Percentiles rank a stretch among this genome's conserved stretches.
phyloP scores from a whole-genome alignment of 2,888 invertebrate species.

The Chymomyza amoena region DNA sequence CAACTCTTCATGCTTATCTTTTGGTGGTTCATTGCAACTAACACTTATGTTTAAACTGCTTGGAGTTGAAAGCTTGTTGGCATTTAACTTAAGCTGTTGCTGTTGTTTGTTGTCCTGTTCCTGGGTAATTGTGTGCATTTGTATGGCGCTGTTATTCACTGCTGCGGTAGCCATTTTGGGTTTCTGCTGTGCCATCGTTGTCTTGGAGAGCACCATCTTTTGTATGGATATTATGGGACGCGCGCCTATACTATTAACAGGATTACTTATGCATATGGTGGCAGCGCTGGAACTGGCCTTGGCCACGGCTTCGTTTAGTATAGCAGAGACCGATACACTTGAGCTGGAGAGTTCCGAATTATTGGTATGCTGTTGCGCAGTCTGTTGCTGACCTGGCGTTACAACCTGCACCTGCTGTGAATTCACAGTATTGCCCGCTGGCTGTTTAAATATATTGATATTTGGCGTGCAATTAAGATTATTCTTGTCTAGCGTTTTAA shows the following conservation, averaged over 20 bases:
- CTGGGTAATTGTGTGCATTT: conserved; percentile 43
- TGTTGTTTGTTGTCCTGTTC: conserved; percentile 10
- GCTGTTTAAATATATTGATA: conserved; percentile 55
- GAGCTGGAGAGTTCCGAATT: conserved; percentile 82
- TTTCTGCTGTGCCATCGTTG: conserved; percentile 52
- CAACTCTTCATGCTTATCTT: neutral
- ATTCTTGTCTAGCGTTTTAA: conserved; percentile 54
- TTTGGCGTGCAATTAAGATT: conserved; percentile 49
- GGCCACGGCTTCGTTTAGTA: conserved; percentile 22
- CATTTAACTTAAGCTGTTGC: neutral
- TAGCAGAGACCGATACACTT: conserved; percentile 72
- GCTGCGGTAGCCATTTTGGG: conserved; percentile 54
- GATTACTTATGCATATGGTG: conserved; percentile 38
- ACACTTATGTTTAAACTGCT: neutral
- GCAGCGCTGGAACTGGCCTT: conserved; percentile 33
- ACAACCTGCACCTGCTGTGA: conserved; percentile 84
- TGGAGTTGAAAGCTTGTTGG: neutral
- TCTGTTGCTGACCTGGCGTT: conserved; percentile 82
- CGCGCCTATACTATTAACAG: conserved; percentile 8
- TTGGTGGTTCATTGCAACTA: neutral
- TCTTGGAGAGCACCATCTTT: conserved; percentile 65
- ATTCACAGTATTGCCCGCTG: conserved; percentile 81
- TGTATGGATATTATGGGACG: conserved; percentile 63
- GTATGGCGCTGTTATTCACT: conserved; percentile 33
- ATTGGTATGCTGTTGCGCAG: conserved; percentile 78